Evolutionary conservation across 2,888 invertebrate genomes (phyloP), one percentile per base, ranked within the genome.

Genomic region (Schizaphis graminum): DNA sequence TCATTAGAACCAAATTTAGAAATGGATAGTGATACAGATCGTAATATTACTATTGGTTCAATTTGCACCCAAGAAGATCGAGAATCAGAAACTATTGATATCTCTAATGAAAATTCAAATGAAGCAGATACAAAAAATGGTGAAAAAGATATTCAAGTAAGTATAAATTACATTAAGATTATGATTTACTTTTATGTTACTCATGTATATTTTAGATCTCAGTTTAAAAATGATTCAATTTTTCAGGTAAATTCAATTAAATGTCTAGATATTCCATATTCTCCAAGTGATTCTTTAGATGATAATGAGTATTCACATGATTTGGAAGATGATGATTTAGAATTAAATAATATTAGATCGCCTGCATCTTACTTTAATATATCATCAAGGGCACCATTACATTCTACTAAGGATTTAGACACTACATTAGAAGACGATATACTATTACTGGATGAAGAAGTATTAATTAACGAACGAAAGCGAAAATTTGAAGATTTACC

Each of bases 1-100:
- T 94, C 94, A 86, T n/a, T 94, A n/a, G 94, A 94, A 86, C 94
- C 94, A 61, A 91, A 94, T 94, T 91, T 94, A 67, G 94, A 94
- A 86, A 91, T 94, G 94, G 94, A 94, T 53, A 94, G 94, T 91
- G 94, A 94, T 67, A 94, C 94, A n/a, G 94, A 94, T 90, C 94
- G 94, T n/a, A 94, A 94, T 94, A 94, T 94, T 61, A 94, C 94
- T 28, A 94, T 94, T 24, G 91, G 86, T 91, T 94, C 94, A 61
- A 86, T 94, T 87, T 94, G 94, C 67, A 94, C 94, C 2, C 94
- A 94, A 91, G 94, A 94, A 61, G 94, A 94, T 91, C 47, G 67
- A 67, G 94, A 94, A 94, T 91, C 91, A 67, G 94, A 94, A 91
- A 94, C 86, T 41, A 94, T 94, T 67, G 94, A 94, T 87, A 44